A percentile compares a stretch with the other conserved stretches of the same genome.
These are phyloP conservation scores for Champsocephalus esox DNA, from an alignment of 2,797 vertebrate species.

Conservation along the genomic window DNA sequence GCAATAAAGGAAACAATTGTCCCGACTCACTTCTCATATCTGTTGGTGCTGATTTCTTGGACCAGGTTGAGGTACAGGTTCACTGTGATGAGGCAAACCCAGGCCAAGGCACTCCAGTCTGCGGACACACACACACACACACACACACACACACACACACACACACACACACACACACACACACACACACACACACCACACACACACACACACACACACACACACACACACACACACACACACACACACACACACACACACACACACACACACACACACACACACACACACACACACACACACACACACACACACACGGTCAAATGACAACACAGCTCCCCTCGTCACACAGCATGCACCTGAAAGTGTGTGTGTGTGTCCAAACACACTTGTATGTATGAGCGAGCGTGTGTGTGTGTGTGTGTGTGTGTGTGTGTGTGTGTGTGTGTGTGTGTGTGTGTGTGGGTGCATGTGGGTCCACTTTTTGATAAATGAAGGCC, in stretches of 20 bases:
- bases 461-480: slow-evolving; percentile 43
- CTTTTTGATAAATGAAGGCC: slow-evolving; percentile 82
- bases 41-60: slow-evolving; percentile 81
- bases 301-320: slow-evolving; percentile 36
- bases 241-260: too few relatives aligned
- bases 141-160: neutral
- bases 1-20: neutral
- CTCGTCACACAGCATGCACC: slow-evolving; percentile 47
- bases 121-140: slow-evolving; percentile 51
- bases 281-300: too few relatives aligned
- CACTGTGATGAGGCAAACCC: slow-evolving; percentile 87
- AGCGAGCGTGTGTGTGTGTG: too few relatives aligned
- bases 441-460: slow-evolving; percentile 2
- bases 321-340: slow-evolving; percentile 64
- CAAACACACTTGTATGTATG: slow-evolving; percentile 13
- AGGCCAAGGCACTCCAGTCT: slow-evolving; percentile 87
- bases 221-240: too few relatives aligned
- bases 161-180: too few relatives aligned
- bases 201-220: too few relatives aligned
- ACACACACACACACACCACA: too few relatives aligned
- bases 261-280: too few relatives aligned
- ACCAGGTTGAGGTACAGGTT: slow-evolving; percentile 87
- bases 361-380: slow-evolving; percentile 39
- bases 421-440: neutral
- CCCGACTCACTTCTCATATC: slow-evolving; percentile 80